phyloP scores from a whole-genome alignment of 2,888 invertebrate species.

The Amphipyra berbera region DNA sequence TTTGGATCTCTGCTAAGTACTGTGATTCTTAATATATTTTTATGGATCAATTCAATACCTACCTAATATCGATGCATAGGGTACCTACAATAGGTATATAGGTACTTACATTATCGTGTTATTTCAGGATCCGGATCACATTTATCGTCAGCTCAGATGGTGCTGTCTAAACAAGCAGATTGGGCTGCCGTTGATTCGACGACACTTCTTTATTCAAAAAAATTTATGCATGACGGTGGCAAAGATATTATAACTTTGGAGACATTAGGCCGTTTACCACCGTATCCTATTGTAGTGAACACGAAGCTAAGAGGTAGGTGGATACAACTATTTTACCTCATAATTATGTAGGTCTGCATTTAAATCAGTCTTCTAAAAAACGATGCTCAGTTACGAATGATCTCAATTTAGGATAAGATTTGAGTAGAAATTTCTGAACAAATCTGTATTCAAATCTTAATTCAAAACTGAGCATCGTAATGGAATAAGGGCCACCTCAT shows the following conservation, averaged over 20 bases:
- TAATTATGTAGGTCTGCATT: too few species aligned
- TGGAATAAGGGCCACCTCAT: too few species aligned
- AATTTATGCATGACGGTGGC: conserved; percentile 89
- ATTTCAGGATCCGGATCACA: conserved; percentile 90
- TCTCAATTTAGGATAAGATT: too few species aligned
- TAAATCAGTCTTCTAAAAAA: too few species aligned
- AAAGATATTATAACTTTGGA: conserved; percentile 89
- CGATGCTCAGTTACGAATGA: too few species aligned
- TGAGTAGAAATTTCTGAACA: too few species aligned
- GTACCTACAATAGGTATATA: neutral
- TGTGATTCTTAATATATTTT: neutral
- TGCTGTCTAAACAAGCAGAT: conserved; percentile 90
- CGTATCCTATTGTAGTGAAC: conserved; percentile 91
- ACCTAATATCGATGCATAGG: too few species aligned
- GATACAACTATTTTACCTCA: neutral
- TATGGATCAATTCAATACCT: neutral
- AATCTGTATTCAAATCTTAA: too few species aligned
- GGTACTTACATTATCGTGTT: neutral
- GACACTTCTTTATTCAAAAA: conserved; percentile 87
- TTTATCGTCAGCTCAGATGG: conserved; percentile 91
- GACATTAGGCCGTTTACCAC: conserved; percentile 92
- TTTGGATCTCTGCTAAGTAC: conserved; percentile 90
- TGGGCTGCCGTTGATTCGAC: conserved; percentile 92
- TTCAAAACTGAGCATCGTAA: too few species aligned
- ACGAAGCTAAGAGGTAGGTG: conserved; percentile 87